Base-by-base conservation (phyloP, 2,113 vertebrate species). In the Thermophis baileyi region DNA sequence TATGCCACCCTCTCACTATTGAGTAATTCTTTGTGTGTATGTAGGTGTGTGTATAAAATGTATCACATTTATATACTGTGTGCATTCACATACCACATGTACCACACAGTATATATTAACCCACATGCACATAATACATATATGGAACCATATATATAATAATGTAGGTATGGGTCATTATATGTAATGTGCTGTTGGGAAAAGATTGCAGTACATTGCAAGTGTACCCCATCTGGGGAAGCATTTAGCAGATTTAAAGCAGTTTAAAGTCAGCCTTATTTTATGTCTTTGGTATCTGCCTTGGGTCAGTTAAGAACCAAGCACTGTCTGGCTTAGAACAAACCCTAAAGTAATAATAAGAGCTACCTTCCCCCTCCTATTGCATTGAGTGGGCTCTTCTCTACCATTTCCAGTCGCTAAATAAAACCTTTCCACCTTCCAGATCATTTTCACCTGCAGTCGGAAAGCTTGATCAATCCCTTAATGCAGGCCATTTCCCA, bases 391-490 rank as follows among this genome's bases (percentile, higher is more conserved):
- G 7, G 35, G 35, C 35, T 40, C 6, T 81, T 81, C 74, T 81
- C 6, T 81, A 81, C 6, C 50, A 18, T 49, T 30, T 4, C 69
- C 20, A 47, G 27, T 3, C n/a, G 5, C 3, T 0, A 24, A 10
- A 2, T 94, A 49, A 86, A 54, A 2, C 18, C 5, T 55, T 94
- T 18, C 95, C 46, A 30, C 90, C 49, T 91, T 94, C 12, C 97
- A 99, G 99, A 99, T 63, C 98, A 98, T 94, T 99, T 99, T 94
- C 99, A 99, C 92, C 97, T 99, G 98, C 98, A 99, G 88, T 98
- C 99, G 0, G 99, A 99, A 95, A 98, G 98, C 86, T 95, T 99
- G 93, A 96, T 99, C 54, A 97, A 97, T 44, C 99, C 99, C 0
- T 97, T 99, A 74, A 99, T 99, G 99, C 98, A 98, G 95, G 98